phyloP scores from a whole-genome alignment of 2,888 invertebrate genomes.

The Dicyrtomina minuta region DNA sequence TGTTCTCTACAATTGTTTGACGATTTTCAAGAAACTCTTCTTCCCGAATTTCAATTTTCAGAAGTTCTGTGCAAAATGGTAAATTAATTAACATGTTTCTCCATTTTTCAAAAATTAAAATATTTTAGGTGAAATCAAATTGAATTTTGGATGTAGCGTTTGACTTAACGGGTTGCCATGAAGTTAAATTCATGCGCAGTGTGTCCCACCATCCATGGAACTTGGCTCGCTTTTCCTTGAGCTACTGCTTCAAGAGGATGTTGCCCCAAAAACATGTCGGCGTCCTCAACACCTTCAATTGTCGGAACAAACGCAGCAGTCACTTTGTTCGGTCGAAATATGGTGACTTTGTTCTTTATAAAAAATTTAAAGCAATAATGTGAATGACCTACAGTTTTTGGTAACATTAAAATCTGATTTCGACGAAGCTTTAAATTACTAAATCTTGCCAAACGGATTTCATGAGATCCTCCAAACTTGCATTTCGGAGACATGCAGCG shows the following conservation, averaged over 20 bases:
- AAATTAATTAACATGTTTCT: background rate
- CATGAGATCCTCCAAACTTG: background rate
- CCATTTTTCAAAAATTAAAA: no score
- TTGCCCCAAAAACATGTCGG: background rate
- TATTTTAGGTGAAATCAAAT: no score
- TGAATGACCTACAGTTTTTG: no score
- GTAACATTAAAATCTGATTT: background rate
- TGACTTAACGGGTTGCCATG: background rate
- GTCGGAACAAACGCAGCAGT: background rate
- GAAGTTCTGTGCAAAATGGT: constrained; percentile 1
- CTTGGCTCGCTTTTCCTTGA: background rate
- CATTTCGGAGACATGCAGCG: background rate
- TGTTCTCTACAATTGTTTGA: background rate
- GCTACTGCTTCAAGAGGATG: background rate
- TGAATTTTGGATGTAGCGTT: no score
- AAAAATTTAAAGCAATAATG: no score
- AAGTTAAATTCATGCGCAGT: constrained; percentile 17
- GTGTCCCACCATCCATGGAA: constrained; percentile 10
- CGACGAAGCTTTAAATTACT: no score
- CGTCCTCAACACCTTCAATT: constrained; percentile 13
- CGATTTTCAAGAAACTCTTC: no score
- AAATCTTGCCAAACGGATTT: background rate
- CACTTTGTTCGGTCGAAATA: background rate
- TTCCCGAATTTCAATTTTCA: no score
- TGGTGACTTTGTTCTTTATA: background rate